A percentile compares a stretch with the other conserved stretches of the same genome.
Evolutionary conservation across 2,113 vertebrate genomes (phyloP).

Genomic region (Triplophysa tibetana): DNA sequence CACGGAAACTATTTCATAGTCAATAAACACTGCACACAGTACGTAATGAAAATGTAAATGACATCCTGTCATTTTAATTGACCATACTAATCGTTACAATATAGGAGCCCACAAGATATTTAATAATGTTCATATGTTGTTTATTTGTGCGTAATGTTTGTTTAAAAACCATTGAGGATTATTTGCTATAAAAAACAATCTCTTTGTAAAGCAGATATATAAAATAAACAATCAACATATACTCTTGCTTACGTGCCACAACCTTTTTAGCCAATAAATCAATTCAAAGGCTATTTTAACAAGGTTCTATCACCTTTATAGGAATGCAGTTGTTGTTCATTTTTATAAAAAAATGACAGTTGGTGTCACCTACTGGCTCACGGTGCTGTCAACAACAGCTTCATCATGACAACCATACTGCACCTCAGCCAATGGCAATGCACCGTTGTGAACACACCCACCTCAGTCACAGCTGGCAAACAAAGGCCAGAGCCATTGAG

Average conservation of each 20-base stretch:
- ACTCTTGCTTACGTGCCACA: neutral
- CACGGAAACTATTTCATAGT: neutral
- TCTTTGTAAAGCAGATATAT: too few species aligned
- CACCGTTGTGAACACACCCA: slow-evolving; percentile 27
- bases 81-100: too few species aligned
- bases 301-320: slow-evolving; percentile 14
- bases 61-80: too few species aligned
- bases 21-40: neutral
- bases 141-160: too few species aligned
- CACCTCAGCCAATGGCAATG: slow-evolving; percentile 13
- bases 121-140: too few species aligned
- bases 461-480: slow-evolving; percentile 39
- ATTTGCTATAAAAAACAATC: too few species aligned
- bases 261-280: neutral
- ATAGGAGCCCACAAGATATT: too few species aligned
- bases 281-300: neutral
- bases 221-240: neutral
- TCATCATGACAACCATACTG: neutral
- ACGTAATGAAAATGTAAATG: too few species aligned
- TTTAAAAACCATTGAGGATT: too few species aligned
- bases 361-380: neutral
- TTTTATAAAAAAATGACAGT: slow-evolving; percentile 23
- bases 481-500: neutral
- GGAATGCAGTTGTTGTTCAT: neutral
- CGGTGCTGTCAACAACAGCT: slow-evolving; percentile 17